Evolutionary conservation across 2,888 invertebrate genomes (phyloP).

Genomic region (Neoascia interrupta): DNA sequence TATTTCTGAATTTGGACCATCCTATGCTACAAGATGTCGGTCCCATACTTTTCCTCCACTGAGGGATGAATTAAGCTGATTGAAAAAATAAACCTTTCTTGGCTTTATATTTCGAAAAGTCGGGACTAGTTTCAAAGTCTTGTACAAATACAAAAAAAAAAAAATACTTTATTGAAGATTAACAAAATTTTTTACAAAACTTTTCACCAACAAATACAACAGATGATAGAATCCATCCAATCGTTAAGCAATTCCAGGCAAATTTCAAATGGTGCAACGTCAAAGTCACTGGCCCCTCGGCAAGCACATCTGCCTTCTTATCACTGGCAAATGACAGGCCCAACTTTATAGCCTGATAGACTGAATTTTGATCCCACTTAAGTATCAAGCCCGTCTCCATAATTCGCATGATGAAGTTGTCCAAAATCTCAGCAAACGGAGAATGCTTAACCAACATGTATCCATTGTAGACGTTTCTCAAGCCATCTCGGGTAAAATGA

Average conservation of each 20-base stretch:
- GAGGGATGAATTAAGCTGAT: no score
- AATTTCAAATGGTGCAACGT: slow-evolving; percentile 6
- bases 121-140: no score
- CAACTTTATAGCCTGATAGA: background rate
- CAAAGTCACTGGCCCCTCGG: background rate
- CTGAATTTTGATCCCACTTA: slow-evolving; percentile 28
- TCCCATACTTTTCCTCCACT: no score
- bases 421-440: slow-evolving; percentile 25
- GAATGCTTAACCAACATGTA: slow-evolving; percentile 19
- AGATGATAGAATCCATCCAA: slow-evolving; percentile 3
- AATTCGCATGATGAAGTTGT: slow-evolving; percentile 25
- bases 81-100: no score
- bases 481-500: background rate
- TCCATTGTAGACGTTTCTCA: background rate
- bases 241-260: slow-evolving; percentile 18
- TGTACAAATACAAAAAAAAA: no score
- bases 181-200: no score
- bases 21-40: no score
- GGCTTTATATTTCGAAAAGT: no score
- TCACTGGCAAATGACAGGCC: no score
- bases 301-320: no score
- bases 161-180: no score
- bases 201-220: slow-evolving; percentile 10
- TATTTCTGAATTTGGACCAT: no score
- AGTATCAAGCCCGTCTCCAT: slow-evolving; percentile 31